Evolutionary conservation across 2,113 vertebrate species (phyloP).

Genomic region (Sorex araneus): DNA sequence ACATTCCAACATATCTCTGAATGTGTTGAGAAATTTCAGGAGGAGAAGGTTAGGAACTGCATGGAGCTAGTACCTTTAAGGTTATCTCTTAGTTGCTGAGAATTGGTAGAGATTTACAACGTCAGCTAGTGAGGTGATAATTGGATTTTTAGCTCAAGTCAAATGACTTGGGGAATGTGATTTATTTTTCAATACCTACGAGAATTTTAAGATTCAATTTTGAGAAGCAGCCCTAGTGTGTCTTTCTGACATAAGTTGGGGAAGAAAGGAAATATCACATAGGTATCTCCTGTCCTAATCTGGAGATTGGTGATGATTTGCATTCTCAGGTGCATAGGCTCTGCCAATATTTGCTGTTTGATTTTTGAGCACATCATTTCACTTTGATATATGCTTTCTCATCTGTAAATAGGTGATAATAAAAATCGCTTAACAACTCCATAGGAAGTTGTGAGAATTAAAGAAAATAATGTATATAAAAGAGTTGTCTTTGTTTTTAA

Average conservation of each 20-base stretch:
- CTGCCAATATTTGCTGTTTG: not conserved
- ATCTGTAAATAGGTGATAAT: not conserved
- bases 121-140: constrained; percentile 73
- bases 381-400: not conserved
- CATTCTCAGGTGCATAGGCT: not conserved
- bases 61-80: constrained; percentile 19
- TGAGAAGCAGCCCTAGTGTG: not conserved
- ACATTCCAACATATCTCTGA: not conserved
- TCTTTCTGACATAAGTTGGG: not conserved
- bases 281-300: not conserved
- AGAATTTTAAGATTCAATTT: constrained; percentile 64
- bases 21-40: constrained; percentile 3
- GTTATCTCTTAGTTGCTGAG: constrained; percentile 57
- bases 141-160: constrained; percentile 78
- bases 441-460: not conserved
- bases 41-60: constrained; percentile 45
- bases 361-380: not conserved
- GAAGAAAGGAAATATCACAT: not conserved
- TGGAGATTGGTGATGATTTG: not conserved
- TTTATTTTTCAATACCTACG: constrained; percentile 66
- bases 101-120: constrained; percentile 65
- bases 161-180: constrained; percentile 70
- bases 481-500: not conserved
- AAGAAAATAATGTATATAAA: constrained; percentile 15
- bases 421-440: not conserved